A percentile compares a stretch with the other conserved stretches of the same genome.
phyloP scores from a whole-genome alignment of 2,888 invertebrate genomes.

The Aphodius sticticus region DNA sequence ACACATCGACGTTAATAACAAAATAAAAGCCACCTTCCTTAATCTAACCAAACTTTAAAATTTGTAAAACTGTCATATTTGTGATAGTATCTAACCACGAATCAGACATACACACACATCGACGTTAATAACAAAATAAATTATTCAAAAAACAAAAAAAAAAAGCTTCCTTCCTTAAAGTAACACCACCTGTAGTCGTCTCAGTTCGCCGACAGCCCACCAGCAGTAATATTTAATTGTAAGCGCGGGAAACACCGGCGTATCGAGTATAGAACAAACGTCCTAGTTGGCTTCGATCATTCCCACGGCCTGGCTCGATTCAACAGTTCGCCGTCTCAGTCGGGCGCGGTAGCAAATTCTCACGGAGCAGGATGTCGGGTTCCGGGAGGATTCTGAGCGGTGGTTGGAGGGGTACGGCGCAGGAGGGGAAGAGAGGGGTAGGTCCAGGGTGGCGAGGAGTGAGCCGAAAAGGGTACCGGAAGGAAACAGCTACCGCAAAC shows the following conservation, averaged over 20 bases:
- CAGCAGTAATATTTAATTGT: not conserved
- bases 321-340: conserved; percentile 32
- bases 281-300: conserved; percentile 9
- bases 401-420: not conserved
- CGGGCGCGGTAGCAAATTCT: conserved; percentile 23
- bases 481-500: conserved; percentile 30
- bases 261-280: not conserved
- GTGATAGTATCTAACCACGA: no score
- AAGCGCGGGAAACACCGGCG: not conserved
- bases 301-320: conserved; percentile 31
- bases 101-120: no score
- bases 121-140: no score
- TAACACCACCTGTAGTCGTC: not conserved
- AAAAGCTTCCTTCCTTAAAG: not conserved
- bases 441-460: not conserved
- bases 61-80: no score
- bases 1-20: no score
- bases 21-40: no score
- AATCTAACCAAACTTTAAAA: no score
- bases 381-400: not conserved
- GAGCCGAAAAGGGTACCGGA: conserved; percentile 31
- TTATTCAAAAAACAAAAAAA: no score
- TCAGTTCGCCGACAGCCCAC: not conserved
- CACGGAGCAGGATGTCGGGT: conserved; percentile 32
- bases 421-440: conserved; percentile 12